Base-by-base conservation (phyloP, 2,888 invertebrate genomes). In the Baccha elongata region DNA sequence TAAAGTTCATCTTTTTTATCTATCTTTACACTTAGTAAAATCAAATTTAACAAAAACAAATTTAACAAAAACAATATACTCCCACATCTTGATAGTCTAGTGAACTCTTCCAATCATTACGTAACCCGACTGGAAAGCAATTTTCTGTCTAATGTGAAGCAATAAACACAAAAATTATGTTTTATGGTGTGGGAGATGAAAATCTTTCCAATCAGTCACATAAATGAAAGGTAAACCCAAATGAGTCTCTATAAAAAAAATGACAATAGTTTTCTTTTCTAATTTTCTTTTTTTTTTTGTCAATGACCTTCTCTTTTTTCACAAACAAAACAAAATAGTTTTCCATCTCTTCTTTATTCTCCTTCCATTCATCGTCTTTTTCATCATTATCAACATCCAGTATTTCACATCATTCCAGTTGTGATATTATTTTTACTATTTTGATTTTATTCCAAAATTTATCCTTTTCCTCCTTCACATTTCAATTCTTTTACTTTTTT, bases 101-200 rank as follows among this genome's bases (percentile, higher is more conserved):
- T 65, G 75, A 75, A 75, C 58, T 11, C 32, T 81, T 75, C 60
- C 80, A 71, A 65, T 42, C 21, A 52, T 81, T 81, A 74, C 44
- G 46, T 75, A 81, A 81, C 44, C 40, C 44, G 44, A 60, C 46
- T 71, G 74, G 65, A 75, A 81, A 40, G 52, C 15, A 55, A 65
- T 74, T 46, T 60, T 60, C 48, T 19, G 44, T 55, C 73, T 55
- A 35, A 55, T 46, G 52, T 32, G 13, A 40, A 40, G 10, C 19
- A 58, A 69, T 64, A 50, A 80, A 55, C 15, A 32, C 3, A 21
- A 21, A 48, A 32, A 48, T 44, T 37, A 19, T 62, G 52, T 17
- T 44, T 44, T 62, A 72, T 42, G 37, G 17, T 32, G 32, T 50
- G 62, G 48, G 17, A 46, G 17, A 35, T 75, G 26, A 60, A 67